Percentiles rank a stretch among this genome's conserved stretches.
Conservation (phyloP, 2,113 vertebrate genomes). For the Drymodes brunneopygia region DNA sequence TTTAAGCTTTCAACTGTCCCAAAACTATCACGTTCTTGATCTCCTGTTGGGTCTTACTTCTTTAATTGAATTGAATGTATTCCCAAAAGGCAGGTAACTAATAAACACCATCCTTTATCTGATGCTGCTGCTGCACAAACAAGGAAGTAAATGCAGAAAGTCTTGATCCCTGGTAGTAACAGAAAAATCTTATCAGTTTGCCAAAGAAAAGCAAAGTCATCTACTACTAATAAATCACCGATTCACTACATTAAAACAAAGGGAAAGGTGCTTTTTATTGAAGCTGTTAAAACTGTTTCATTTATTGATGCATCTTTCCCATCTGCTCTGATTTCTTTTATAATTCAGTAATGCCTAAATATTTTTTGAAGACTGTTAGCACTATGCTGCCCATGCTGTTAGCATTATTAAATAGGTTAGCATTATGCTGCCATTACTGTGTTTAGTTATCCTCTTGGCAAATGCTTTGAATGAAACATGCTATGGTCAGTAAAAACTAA, state of each 20-base stretch:
- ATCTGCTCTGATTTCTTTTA: not conserved
- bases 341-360: not conserved
- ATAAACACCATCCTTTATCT: not conserved
- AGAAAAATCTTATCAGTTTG: not conserved
- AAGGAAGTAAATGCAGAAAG: conserved; percentile 33
- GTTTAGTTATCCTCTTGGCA: not conserved
- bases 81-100: not conserved
- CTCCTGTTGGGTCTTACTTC: not conserved
- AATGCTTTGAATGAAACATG: not conserved
- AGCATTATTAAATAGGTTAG: not conserved
- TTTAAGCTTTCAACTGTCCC: not conserved
- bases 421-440: not conserved
- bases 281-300: not conserved
- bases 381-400: not conserved
- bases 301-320: not conserved
- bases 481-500: not conserved
- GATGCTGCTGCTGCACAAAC: not conserved
- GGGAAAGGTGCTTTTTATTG: not conserved
- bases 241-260: not conserved
- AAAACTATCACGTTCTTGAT: not conserved
- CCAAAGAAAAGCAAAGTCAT: not conserved
- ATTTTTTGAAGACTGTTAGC: not conserved
- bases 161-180: not conserved
- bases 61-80: not conserved
- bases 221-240: not conserved